phyloP scores from a whole-genome alignment of 2,888 invertebrate genomes.

The Drosophila borborema region DNA sequence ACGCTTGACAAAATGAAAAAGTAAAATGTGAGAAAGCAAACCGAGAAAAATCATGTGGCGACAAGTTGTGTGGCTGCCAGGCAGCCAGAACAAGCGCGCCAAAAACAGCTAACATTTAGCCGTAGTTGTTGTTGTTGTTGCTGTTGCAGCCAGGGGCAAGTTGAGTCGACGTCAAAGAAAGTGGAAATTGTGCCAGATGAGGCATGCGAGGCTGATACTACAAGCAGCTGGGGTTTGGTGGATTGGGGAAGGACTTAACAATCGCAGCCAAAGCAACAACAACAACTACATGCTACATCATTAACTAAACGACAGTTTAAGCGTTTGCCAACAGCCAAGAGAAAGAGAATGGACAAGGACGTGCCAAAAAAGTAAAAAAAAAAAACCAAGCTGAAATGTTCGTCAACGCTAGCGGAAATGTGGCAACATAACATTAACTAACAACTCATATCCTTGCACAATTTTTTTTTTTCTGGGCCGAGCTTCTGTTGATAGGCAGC shows the following conservation, averaged over 20 bases:
- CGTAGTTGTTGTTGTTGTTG: constrained; percentile 17
- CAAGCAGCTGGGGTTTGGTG: too few species aligned
- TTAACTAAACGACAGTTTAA: constrained; percentile 81
- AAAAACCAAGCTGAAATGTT: constrained; percentile 12
- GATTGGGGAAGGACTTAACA: constrained; percentile 22
- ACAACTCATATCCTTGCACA: constrained; percentile 79
- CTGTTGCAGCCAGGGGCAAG: constrained; percentile 35
- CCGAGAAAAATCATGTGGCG: constrained; percentile 21
- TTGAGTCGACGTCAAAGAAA: constrained; percentile 54
- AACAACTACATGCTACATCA: constrained; percentile 74
- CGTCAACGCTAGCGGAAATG: constrained; percentile 63
- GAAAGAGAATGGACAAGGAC: constrained; percentile 21
- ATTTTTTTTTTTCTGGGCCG: constrained; percentile 22
- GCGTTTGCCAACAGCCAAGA: constrained; percentile 40
- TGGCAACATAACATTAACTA: constrained; percentile 80
- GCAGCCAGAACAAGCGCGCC: constrained; percentile 20
- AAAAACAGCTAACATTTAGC: constrained; percentile 25
- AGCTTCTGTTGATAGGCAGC: constrained; percentile 74
- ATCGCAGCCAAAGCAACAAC: constrained; percentile 41
- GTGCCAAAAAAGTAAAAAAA: not conserved
- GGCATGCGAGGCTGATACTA: constrained; percentile 28
- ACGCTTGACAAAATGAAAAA: constrained; percentile 45
- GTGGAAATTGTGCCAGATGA: constrained; percentile 64
- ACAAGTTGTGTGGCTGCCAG: constrained; percentile 17
- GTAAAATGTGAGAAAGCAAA: constrained; percentile 18